Evolutionary conservation across 1,140 invertebrate genomes (phyloP).

Genomic region (Zaprionus taronus): DNA sequence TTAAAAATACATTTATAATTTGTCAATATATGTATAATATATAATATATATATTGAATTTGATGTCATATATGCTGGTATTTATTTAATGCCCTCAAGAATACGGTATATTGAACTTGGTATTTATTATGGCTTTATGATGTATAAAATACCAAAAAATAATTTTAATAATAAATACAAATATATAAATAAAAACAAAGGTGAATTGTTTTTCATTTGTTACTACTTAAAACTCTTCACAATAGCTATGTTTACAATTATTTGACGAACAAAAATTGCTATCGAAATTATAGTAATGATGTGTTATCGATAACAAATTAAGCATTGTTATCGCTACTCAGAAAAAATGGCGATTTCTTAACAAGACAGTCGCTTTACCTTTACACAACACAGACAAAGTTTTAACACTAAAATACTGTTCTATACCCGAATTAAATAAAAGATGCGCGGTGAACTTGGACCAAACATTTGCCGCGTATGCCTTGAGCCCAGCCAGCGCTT

Average conservation of each 20-base stretch:
- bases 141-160: not conserved
- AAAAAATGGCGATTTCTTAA: constrained; percentile 69
- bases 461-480: constrained; percentile 75
- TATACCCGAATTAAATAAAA: constrained; percentile 57
- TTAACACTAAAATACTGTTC: constrained; percentile 79
- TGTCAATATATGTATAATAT: not conserved
- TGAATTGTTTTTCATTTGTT: not conserved
- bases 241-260: not conserved
- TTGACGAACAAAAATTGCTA: constrained; percentile 8
- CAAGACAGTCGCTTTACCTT: constrained; percentile 61
- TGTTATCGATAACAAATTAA: constrained; percentile 27
- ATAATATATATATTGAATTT: not conserved
- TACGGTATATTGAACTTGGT: not conserved
- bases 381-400: constrained; percentile 77
- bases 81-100: not conserved
- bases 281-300: not conserved
- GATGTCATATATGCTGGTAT: not conserved
- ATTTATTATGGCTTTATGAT: no score
- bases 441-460: constrained; percentile 67
- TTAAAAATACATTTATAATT: not conserved
- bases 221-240: not conserved
- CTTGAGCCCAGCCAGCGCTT: constrained; percentile 60
- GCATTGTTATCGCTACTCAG: constrained; percentile 40
- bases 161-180: not conserved
- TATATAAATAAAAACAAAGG: no score